A percentile compares a stretch with the other conserved stretches of the same genome.
Evolutionary conservation across 1,140 invertebrate species (phyloP).

Genomic region (Diabrotica virgifera): DNA sequence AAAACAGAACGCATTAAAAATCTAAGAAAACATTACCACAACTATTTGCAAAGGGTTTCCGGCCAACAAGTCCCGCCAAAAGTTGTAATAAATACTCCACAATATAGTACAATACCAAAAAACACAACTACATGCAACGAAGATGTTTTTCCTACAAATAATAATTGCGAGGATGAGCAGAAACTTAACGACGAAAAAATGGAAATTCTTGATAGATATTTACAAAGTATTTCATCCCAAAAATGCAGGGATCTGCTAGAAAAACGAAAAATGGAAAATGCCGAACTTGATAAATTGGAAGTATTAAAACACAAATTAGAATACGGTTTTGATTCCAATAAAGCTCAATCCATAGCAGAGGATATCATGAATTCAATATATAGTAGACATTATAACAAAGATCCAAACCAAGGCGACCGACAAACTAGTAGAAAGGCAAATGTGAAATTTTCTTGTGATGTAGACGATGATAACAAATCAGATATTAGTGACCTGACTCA

Average conservation of each 20-base stretch:
- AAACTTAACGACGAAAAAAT: constrained; percentile 23
- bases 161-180: not conserved
- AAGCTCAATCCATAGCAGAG: constrained; percentile 32
- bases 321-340: constrained; percentile 19
- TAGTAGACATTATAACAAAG: constrained; percentile 26
- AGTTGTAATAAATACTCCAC: not conserved
- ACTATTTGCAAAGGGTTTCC: constrained; percentile 24
- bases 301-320: constrained; percentile 6
- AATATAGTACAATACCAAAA: not conserved
- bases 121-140: not conserved
- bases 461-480: constrained; percentile 12
- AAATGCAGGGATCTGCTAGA: constrained; percentile 8
- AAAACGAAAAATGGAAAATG: constrained; percentile 12
- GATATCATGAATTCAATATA: constrained; percentile 39
- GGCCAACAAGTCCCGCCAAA: not conserved
- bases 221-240: constrained; percentile 20
- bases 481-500: not conserved
- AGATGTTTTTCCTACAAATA: not conserved
- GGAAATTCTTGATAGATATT: constrained; percentile 25
- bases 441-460: not conserved
- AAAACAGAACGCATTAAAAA: constrained; percentile 60
- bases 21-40: constrained; percentile 45
- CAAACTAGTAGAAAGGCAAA: not conserved
- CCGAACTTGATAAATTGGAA: constrained; percentile 5
- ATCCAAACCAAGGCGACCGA: constrained; percentile 8